A percentile compares a stretch with the other conserved stretches of the same genome.
Conservation (phyloP, 2,888 invertebrate species). For the Nycteola revayana region DNA sequence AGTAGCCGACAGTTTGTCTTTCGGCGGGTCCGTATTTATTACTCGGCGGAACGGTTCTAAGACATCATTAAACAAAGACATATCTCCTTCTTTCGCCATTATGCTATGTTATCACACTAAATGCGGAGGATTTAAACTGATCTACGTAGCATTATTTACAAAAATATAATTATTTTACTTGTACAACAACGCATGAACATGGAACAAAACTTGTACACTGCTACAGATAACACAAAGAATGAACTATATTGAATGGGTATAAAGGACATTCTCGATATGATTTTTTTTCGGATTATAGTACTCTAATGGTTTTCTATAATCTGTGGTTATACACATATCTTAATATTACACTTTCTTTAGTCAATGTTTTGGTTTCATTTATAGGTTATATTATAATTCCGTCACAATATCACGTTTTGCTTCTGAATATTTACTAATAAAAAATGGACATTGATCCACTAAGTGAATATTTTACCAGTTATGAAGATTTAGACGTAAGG, state of each 20-base stretch:
- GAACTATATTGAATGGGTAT: too few relatives aligned
- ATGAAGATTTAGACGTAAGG: conserved; percentile 88
- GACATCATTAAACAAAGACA: conserved; percentile 72
- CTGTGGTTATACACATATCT: too few relatives aligned
- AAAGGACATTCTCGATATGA: too few relatives aligned
- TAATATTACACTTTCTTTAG: too few relatives aligned
- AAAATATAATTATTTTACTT: not conserved
- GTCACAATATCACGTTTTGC: too few relatives aligned
- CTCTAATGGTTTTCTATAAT: too few relatives aligned
- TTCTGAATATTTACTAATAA: too few relatives aligned
- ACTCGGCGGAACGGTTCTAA: conserved; percentile 73
- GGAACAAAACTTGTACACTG: conserved; percentile 4
- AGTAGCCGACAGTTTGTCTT: conserved; percentile 68
- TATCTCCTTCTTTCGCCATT: conserved; percentile 73
- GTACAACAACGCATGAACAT: not conserved
- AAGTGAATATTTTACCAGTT: conserved; percentile 84
- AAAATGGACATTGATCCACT: conserved; percentile 37
- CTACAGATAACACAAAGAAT: too few relatives aligned
- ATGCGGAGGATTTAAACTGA: not conserved
- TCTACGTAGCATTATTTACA: not conserved
- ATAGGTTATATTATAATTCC: too few relatives aligned
- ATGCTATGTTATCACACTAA: conserved; percentile 9
- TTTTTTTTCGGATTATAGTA: too few relatives aligned
- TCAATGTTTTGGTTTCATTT: too few relatives aligned
- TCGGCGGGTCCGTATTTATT: conserved; percentile 72